Base-by-base conservation (phyloP, 2,797 vertebrate species). In the Premnoplex brunnescens region DNA sequence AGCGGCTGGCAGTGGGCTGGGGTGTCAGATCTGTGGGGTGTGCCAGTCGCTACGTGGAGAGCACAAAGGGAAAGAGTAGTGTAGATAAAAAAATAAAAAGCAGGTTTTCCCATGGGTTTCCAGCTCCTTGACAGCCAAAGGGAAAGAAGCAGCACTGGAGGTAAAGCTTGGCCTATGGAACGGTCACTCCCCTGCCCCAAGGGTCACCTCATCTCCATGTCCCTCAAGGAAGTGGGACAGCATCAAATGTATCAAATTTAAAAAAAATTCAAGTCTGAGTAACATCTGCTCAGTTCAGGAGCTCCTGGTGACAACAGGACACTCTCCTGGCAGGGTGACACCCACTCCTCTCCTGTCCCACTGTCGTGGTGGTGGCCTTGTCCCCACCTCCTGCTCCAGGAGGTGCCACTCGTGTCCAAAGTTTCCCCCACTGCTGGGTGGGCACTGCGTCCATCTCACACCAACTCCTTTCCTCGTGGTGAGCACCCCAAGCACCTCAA, bases 21-120 rank as follows among this genome's bases (percentile, higher is more conserved):
- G 41, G 46, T 48, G 55, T 10, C 8, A 68, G 41, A 48, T 27
- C 71, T 12, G 62, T 2, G 66, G 32, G 59, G 51, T 36, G 71
- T 2, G 19, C 34, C 82, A 66, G 82, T 4, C 5, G 1, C 59
- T 21, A 7, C 1, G 0, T 3, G 46, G 12, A 77, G 67, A 63
- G 64, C 64, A 51, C 22, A 32, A 34, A 66, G 34, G 34, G 32
- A 48, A 92, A 48, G 0, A 2, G 58, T 15, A 15, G 11, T 5
- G 59, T 18, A 12, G 6, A 19, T 54, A 13, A 20, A 54, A 54
- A 32, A 52, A 49, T 36, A 36, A 11, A 74, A 54, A 59, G 32
- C 14, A 41, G 23, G 39, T 32, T 76, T 76, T 76, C 48, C 32
- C 12, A 3, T 5, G 32, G 54, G 26, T 63, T 77, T 37, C 41